Base-by-base conservation (phyloP, 2,113 vertebrate genomes). In the Carettochelys insculpta region DNA sequence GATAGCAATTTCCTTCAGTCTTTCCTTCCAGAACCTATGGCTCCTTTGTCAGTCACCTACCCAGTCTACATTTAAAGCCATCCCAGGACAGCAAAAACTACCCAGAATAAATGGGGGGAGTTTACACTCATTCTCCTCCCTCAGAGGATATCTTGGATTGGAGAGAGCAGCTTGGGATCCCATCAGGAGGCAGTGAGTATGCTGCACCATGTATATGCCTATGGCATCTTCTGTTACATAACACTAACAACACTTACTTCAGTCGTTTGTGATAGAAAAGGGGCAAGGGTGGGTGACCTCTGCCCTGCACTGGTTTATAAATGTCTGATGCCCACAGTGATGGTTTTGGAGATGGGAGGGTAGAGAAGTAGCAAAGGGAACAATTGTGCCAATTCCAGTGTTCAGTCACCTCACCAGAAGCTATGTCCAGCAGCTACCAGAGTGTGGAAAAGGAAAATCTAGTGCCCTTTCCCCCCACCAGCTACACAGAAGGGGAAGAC, bases 361-460 rank as follows among this genome's bases (percentile, higher is more conserved):
- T 12, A 50, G 87, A 61, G 84, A 90, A 82, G 52, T 29, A 48
- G 52, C 82, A 14, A 92, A 85, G 92, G 92, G 87, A 77, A 77
- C 7, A 82, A 71, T n/a, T 85, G 61, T 11, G 7, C 19, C n/a
- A 92, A 92, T 65, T 38, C 56, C 90, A 90, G 38, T 56, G 79
- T 68, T 94, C 73, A 71, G 3, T 95, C 93, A 95, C 82, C 82
- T 94, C 85, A 84, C 48, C 75, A 90, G 51, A 71, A 89, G 4
- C 80, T 96, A 48, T 61, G 90, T 16, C 80, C 83, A 94, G 51
- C 80, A 83, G 22, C 34, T n/a, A 13, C 19, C 91, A 75, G 47
- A 92, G 76, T 80, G 9, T 91, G 80, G 83, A 20, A 84, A 84
- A 89, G 38, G 43, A 56, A 22, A 94, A 87, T 82, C 29, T 38